These are phyloP conservation scores for Bimastos eiseni DNA, from an alignment of 2,888 invertebrate genomes.

Conservation along the genomic window DNA sequence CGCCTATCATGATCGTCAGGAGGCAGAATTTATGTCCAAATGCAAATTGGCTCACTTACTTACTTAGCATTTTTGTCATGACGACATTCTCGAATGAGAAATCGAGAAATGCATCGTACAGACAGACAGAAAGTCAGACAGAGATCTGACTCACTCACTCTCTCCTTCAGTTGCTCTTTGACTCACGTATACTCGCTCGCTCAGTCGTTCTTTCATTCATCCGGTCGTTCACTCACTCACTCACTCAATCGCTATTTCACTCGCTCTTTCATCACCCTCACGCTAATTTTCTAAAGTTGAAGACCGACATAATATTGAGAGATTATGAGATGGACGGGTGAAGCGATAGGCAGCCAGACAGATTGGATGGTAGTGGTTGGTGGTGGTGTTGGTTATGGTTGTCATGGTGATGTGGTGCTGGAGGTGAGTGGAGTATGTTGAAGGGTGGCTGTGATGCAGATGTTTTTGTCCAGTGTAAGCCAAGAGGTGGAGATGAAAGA, in stretches of 20 bases:
- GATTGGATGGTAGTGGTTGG: not conserved
- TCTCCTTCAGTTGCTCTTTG: no score
- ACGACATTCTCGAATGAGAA: not conserved
- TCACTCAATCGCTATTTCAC: no score
- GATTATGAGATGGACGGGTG: no score
- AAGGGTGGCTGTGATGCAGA: not conserved
- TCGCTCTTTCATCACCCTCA: no score
- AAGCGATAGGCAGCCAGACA: not conserved
- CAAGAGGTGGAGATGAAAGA: not conserved
- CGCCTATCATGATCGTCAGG: not conserved
- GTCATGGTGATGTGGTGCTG: no score
- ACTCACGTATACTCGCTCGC: no score
- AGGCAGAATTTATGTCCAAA: not conserved
- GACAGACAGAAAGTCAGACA: not conserved
- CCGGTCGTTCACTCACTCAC: no score
- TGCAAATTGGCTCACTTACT: not conserved
- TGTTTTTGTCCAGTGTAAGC: not conserved
- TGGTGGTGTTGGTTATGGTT: not conserved
- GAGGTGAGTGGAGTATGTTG: not conserved
- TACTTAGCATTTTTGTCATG: constrained; percentile 13
- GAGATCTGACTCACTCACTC: not conserved
- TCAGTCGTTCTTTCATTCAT: no score
- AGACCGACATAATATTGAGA: not conserved
- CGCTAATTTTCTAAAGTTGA: not conserved
- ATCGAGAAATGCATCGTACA: not conserved